These are phyloP conservation scores for Eristalis pertinax DNA, from an alignment of 2,888 invertebrate species.

Conservation along the genomic window DNA sequence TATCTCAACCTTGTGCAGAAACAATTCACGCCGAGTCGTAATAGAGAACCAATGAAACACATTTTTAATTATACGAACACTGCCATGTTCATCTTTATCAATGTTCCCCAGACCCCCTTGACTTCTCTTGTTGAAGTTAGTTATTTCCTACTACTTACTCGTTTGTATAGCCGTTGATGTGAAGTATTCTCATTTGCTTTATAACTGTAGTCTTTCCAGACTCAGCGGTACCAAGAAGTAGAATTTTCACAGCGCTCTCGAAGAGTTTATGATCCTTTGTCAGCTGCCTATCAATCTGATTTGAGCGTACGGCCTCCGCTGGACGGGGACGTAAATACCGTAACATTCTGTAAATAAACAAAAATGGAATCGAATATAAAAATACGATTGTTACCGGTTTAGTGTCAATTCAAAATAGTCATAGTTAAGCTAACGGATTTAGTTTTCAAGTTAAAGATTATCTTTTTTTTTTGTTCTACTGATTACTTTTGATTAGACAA, in stretches of 20 bases:
- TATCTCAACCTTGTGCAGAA: constrained; percentile 4
- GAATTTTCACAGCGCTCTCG: constrained; percentile 82
- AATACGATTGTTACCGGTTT: background rate
- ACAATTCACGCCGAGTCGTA: background rate
- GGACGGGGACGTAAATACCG: constrained; percentile 77
- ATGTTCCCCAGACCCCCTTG: background rate
- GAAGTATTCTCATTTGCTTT: constrained; percentile 93
- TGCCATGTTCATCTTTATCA: constrained; percentile 36
- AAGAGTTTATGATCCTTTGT: constrained; percentile 83
- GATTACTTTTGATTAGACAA: background rate
- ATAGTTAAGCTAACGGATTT: background rate
- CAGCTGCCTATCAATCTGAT: constrained; percentile 83
- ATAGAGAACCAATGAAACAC: background rate
- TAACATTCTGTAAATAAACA: constrained; percentile 77
- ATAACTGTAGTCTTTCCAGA: constrained; percentile 93
- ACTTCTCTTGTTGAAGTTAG: background rate
- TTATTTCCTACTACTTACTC: constrained; percentile 83
- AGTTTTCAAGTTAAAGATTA: no score
- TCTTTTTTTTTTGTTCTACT: no score
- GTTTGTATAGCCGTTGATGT: constrained; percentile 89
- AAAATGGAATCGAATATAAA: constrained; percentile 6
- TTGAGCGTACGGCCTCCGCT: constrained; percentile 81
- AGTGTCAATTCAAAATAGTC: background rate
- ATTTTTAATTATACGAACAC: constrained; percentile 33
- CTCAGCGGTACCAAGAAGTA: constrained; percentile 88